phyloP scores from a whole-genome alignment of 92 coral and sea anemone genomes.

The Galaxea fascicularis region DNA sequence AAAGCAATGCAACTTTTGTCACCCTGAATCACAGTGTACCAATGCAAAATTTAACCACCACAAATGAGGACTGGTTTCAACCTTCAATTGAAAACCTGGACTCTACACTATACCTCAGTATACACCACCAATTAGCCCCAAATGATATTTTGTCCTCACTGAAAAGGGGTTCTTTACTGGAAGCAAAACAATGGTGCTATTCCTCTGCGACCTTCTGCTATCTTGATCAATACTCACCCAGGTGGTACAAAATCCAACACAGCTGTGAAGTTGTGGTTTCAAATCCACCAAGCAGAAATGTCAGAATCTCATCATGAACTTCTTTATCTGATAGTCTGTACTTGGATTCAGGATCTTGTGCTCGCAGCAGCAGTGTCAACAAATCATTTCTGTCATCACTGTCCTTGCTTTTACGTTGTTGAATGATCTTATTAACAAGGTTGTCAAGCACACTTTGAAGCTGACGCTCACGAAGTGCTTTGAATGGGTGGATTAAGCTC shows the following conservation, averaged over 20 bases:
- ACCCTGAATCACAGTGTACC: too few relatives aligned
- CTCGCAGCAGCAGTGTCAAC: constrained; percentile 53
- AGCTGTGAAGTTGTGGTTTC: constrained; percentile 62
- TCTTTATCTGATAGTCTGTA: constrained; percentile 48
- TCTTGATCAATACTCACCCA: constrained; percentile 40
- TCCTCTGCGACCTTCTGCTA: too few relatives aligned
- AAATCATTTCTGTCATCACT: constrained; percentile 32
- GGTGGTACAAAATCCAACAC: constrained; percentile 65
- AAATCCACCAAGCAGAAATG: constrained; percentile 71
- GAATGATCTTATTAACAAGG: constrained; percentile 29
- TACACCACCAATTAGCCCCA: too few relatives aligned
- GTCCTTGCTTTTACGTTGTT: constrained; percentile 8
- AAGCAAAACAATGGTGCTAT: too few relatives aligned
- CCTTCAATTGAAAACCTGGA: too few relatives aligned
- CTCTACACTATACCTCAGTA: too few relatives aligned
- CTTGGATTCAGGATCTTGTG: constrained; percentile 60
- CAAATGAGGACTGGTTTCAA: too few relatives aligned
- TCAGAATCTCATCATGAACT: constrained; percentile 67
- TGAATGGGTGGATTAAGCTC: constrained; percentile 41
- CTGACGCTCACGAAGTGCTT: background rate
- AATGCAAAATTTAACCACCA: too few relatives aligned
- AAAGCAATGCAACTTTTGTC: too few relatives aligned
- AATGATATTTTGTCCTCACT: too few relatives aligned
- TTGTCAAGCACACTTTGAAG: constrained; percentile 33
- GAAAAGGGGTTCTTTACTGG: too few relatives aligned